Evolutionary conservation across 2,888 invertebrate genomes (phyloP).

Genomic region (Brachyptera risi): DNA sequence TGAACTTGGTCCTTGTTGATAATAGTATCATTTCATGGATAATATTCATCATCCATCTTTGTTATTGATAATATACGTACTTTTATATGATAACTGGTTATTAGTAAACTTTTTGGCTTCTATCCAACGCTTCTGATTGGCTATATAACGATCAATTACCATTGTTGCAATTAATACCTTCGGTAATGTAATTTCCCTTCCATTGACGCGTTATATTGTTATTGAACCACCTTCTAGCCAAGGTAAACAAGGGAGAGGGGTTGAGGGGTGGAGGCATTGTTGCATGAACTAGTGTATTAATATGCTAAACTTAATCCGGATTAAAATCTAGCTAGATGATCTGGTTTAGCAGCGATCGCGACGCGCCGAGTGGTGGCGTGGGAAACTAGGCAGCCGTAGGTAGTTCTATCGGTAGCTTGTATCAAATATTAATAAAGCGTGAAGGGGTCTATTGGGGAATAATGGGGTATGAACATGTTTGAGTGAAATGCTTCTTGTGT

Average conservation of each 20-base stretch:
- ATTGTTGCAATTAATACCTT: no score
- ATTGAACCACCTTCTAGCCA: no score
- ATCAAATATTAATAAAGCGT: no score
- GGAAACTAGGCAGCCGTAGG: constrained; percentile 6
- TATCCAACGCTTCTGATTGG: background rate
- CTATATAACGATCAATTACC: no score
- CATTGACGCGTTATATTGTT: background rate
- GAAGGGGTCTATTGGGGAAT: background rate
- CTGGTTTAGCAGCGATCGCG: constrained; percentile 10
- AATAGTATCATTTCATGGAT: no score
- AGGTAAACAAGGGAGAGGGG: background rate
- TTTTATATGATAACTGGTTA: no score
- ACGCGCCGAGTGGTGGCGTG: constrained; percentile 7
- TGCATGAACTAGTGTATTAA: constrained; percentile 1
- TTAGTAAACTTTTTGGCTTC: no score
- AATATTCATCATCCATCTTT: no score
- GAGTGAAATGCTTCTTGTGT: no score
- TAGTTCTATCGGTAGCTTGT: background rate
- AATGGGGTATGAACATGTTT: no score
- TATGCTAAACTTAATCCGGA: constrained; percentile 21
- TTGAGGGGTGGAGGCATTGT: background rate
- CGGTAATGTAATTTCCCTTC: background rate
- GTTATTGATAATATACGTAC: no score
- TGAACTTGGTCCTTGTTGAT: no score
- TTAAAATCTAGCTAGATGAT: constrained; percentile 10